Evolutionary conservation across 92 coral and sea anemone genomes (phyloP).

Genomic region (Phenganax marumi): DNA sequence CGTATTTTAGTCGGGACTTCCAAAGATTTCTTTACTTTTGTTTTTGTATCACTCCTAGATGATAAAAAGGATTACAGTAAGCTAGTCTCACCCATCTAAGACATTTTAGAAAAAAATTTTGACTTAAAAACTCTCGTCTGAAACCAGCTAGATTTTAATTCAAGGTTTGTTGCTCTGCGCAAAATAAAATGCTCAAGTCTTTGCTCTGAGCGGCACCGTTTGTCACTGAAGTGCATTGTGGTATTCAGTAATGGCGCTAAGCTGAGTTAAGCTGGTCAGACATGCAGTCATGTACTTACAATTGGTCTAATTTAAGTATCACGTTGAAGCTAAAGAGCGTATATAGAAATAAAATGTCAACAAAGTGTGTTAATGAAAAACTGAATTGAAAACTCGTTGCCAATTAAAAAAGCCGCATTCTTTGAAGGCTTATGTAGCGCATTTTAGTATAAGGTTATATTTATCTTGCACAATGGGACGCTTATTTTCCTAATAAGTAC

Average conservation of each 20-base stretch:
- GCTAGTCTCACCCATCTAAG: no score
- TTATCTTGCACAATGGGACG: background rate
- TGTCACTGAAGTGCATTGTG: background rate
- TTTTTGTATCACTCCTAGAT: background rate
- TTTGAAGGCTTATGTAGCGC: background rate
- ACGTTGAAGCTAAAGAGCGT: background rate
- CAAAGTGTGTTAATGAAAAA: conserved; percentile 1
- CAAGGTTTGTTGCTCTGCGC: no score
- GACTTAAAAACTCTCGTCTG: no score
- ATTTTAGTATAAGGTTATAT: no score
- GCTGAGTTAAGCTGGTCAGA: background rate
- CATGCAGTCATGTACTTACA: background rate
- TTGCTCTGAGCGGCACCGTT: background rate
- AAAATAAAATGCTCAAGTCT: background rate
- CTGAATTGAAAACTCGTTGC: background rate
- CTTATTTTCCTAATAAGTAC: background rate
- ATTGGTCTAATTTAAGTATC: background rate
- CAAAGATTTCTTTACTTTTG: background rate
- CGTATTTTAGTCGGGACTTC: background rate
- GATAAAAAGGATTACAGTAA: no score
- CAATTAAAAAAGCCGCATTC: background rate
- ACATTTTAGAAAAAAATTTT: no score
- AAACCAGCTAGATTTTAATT: no score
- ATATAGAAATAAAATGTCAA: background rate
- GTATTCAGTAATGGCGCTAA: background rate